Evolutionary conservation across 2,888 invertebrate genomes (phyloP), one percentile per base, ranked within the genome.

Genomic region (Phragmatobia fuliginosa): DNA sequence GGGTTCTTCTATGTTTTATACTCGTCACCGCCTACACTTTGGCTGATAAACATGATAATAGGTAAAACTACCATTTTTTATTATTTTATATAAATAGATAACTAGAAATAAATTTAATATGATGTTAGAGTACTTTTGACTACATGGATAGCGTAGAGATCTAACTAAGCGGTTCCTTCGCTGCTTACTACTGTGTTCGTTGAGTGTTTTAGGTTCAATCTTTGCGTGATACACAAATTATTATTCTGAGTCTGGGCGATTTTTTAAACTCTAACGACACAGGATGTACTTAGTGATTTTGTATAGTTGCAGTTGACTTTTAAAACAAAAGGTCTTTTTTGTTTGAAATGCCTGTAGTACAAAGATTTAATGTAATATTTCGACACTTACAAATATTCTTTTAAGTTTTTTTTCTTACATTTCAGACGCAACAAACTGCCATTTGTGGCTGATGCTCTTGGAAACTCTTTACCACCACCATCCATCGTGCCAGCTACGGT

Each of bases 381-480:
- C 1, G 16, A 16, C 25, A 61, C n/a, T 7, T 36, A 31, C 1
- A 38, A 31, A 36, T 7, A 62, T 38, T 10, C 5, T 49, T 1
- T 25, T 33, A 21, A 49, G 14, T 14, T n/a, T 36, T 38, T 69
- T 62, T 61, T 5, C 75, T 69, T 62, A 21, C 32, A 18, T 94
- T 94, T 78, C 94, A 95, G 95, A 75, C 90, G 90, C 60, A 89
- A 90, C 59, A 94, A 94, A 75, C 83, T 90, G 14, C 96, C 97
- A 3, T 96, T 96, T 80, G 96, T 96, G 73, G 96, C 97, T 0
- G 97, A 97, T 87, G 97, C 97, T 1, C 93, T 97, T 5, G 97
- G 97, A 0, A 96, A 96, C 80, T 96, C 96, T 33, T 90, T 97
- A 65, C 96, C 96, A n/a, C 96, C 96, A 83, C 97, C 96, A 62